phyloP scores from a whole-genome alignment of 1,140 invertebrate genomes.

The roundworm (Caenorhabditis elegans) region WBcel235 BX284602.5:11585501-11586000 shows the following conservation, averaged over 20 bases:
- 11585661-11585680: not conserved
- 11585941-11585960: not conserved
- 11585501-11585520: not conserved
- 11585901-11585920: not conserved
- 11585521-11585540: conserved; percentile 1
- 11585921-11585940: not conserved
- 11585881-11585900: not conserved
- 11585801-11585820: not conserved
- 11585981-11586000: not conserved
- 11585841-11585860: not conserved
- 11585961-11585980: conserved; percentile 1
- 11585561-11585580: not conserved
- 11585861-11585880: not conserved
- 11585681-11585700: not conserved
- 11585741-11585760: not conserved
- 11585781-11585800: not conserved
- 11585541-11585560: conserved; percentile 11
- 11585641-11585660: not conserved
- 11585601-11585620: conserved; percentile 4
- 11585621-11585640: not conserved
- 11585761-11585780: not conserved
- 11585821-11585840: not conserved
- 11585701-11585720: not conserved
- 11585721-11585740: conserved; percentile 11
- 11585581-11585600: not conserved